Base-by-base conservation (phyloP, 2,797 vertebrate species). In the Hoplostethus mediterraneus region DNA sequence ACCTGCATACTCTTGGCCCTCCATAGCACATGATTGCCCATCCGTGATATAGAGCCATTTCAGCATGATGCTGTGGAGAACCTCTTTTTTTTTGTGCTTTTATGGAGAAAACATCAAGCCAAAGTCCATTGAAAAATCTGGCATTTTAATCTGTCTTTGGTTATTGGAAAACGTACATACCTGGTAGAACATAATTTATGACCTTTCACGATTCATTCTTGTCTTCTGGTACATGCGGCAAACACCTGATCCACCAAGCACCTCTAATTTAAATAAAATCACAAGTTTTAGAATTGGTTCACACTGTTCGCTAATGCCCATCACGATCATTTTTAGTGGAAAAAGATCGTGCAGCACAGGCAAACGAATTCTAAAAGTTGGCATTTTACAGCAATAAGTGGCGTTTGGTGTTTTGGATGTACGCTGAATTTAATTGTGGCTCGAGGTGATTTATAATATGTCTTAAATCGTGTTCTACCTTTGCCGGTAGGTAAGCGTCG, bases 341-440 rank as follows among this genome's bases (percentile, higher is more conserved):
- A 48, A 59, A 30, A 6, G 28, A 30, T n/a, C 17, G 4, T 62
- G 33, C 3, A 76, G 61, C 65, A 63, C 28, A 47, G 1, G 9
- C 5, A 82, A 16, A 49, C 0, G 1, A 12, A 10, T 4, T 0
- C 12, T 12, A 45, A 70, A 83, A 87, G 65, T 70, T 54, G 1
- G 54, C 5, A 31, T 63, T 63, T 47, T 10, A 52, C 17, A 9
- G 0, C 7, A 59, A 1, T 4, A 16, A 5, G 0, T 25, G 2
- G 25, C 1, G 1, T 0, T 44, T 68, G 0, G 17, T 54, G 1
- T 5, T 8, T 3, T 4, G 31, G 0, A 67, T 16, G 11, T 0
- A 33, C 2, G 55, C 79, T 81, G 84, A 83, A 30, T 0, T 36
- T 0, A 59, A 25, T 7, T 6, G 2, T 4, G 10, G 1, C 0